Evolutionary conservation across 2,797 vertebrate species (phyloP).

Genomic region (Gambelia wislizenii): DNA sequence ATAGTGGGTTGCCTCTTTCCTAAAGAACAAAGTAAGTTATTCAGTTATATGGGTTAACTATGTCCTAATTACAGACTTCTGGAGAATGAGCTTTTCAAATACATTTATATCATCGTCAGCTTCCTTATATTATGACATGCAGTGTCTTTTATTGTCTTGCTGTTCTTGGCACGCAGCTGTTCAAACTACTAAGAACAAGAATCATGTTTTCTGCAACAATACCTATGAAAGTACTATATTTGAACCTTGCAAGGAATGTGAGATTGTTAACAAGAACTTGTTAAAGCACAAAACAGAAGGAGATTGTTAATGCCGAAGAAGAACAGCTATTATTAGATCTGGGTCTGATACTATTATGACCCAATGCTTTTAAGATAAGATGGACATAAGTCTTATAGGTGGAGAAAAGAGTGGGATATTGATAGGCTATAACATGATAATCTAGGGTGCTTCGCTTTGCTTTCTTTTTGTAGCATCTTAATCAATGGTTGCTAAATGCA

Average conservation of each 20-base stretch:
- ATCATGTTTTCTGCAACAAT: neutral
- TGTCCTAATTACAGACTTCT: neutral
- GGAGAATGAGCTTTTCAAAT: neutral
- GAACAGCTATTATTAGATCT: neutral
- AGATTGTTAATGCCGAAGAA: neutral
- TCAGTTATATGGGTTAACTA: neutral
- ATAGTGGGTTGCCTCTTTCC: too few species aligned
- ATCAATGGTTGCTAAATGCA: neutral
- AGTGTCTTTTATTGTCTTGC: neutral
- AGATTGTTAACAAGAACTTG: neutral
- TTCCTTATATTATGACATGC: neutral
- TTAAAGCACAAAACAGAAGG: neutral
- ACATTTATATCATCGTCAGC: neutral
- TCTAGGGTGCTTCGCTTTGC: too few species aligned
- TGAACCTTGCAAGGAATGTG: neutral
- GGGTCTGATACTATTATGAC: neutral
- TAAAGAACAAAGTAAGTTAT: neutral
- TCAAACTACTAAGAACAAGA: neutral
- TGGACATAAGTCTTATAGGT: neutral
- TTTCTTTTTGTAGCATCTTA: neutral
- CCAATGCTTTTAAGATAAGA: neutral
- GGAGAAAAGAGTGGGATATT: neutral
- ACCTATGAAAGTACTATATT: neutral
- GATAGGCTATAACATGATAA: neutral
- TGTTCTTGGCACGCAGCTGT: neutral